Evolutionary conservation across 2,797 vertebrate genomes (phyloP).

Genomic region (Picus viridis): DNA sequence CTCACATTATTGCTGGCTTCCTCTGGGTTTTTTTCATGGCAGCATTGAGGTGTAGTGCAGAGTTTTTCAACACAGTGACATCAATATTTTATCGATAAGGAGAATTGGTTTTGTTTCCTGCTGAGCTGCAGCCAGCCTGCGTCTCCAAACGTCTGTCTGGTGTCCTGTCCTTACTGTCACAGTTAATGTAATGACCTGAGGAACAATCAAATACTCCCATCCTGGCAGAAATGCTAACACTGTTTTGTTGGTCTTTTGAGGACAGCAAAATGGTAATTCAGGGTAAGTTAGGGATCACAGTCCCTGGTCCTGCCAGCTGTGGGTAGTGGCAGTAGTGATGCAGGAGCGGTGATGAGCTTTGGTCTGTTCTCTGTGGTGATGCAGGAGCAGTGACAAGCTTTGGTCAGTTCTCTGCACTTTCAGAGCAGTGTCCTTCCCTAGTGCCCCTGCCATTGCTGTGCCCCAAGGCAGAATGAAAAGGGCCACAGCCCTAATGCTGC

Average conservation of each 20-base stretch:
- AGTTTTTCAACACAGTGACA: background rate
- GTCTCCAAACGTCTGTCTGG: background rate
- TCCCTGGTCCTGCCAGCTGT: too few species aligned
- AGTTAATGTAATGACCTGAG: background rate
- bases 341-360: too few species aligned
- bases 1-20: background rate
- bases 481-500: background rate
- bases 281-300: background rate
- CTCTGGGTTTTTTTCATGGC: background rate
- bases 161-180: background rate
- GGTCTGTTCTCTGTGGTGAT: background rate
- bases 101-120: background rate
- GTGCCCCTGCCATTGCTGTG: background rate
- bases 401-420: background rate
- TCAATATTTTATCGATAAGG: too few species aligned
- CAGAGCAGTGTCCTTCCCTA: too few species aligned
- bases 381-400: too few species aligned
- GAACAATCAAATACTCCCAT: background rate
- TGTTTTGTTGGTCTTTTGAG: background rate
- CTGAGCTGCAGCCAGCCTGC: accelerated
- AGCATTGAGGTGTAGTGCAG: background rate
- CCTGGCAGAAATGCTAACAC: background rate
- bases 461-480: background rate
- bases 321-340: background rate
- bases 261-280: background rate